Percentiles rank a stretch among this genome's conserved stretches.
phyloP scores from a whole-genome alignment of 1,140 invertebrate genomes.

The Pseudomyrmex pallidus region DNA sequence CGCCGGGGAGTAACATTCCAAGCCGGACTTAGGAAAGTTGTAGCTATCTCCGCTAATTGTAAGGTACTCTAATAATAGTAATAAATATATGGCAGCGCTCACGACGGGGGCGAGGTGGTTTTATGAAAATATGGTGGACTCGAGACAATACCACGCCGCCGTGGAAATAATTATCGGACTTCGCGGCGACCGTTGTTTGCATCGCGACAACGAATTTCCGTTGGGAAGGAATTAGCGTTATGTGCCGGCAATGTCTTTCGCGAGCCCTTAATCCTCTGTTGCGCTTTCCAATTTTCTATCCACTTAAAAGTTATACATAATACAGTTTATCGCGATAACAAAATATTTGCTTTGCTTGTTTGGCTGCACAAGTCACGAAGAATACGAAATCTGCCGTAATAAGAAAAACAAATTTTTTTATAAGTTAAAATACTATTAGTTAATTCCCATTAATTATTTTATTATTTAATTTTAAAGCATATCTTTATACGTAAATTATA shows the following conservation, averaged over 20 bases:
- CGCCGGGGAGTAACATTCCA: constrained; percentile 15
- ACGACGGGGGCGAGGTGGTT: constrained; percentile 16
- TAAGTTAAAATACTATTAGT: not conserved
- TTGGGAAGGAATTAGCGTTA: constrained; percentile 51
- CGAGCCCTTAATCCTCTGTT: constrained; percentile 42
- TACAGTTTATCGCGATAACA: constrained; percentile 33
- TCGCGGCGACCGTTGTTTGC: constrained; percentile 31
- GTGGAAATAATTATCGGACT: constrained; percentile 57
- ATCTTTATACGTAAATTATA: no score
- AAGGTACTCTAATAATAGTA: constrained; percentile 59
- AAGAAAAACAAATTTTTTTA: not conserved
- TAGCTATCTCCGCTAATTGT: constrained; percentile 49
- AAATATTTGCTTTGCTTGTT: constrained; percentile 42
- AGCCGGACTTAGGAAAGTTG: constrained; percentile 49
- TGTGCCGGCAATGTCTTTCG: constrained; percentile 42
- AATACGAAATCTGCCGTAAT: not conserved
- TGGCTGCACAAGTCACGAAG: not conserved
- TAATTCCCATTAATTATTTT: no score
- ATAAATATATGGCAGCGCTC: constrained; percentile 53
- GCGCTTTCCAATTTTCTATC: constrained; percentile 45
- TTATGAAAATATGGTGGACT: constrained; percentile 59
- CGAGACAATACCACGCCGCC: constrained; percentile 45
- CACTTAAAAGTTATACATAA: constrained; percentile 47
- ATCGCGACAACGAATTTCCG: constrained; percentile 57
- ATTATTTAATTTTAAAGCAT: no score